These are phyloP conservation scores for Rhopalosiphum padi DNA, from an alignment of 1,140 invertebrate species.

Conservation along the genomic window DNA sequence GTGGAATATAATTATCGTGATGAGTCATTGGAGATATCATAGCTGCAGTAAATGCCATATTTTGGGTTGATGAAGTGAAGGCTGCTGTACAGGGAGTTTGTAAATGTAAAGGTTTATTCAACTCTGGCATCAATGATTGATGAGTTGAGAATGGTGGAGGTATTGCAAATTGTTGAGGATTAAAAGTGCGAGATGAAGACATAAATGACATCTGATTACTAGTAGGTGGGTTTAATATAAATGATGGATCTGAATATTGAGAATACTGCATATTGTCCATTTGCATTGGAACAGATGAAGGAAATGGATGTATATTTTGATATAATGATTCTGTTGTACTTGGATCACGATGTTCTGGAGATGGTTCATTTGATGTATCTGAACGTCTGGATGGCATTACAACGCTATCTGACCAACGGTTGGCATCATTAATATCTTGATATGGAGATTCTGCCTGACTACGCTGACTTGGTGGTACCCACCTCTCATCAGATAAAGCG, in stretches of 20 bases:
- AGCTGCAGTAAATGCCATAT: slow-evolving; percentile 77
- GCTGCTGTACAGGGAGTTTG: slow-evolving; percentile 73
- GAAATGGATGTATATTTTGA: slow-evolving; percentile 35
- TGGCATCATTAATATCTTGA: slow-evolving; percentile 66
- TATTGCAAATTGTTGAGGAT: slow-evolving; percentile 52
- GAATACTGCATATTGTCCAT: slow-evolving; percentile 37
- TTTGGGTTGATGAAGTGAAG: slow-evolving; percentile 79
- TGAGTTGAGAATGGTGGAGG: slow-evolving; percentile 46
- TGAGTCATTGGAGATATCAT: slow-evolving; percentile 69
- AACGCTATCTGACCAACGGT: slow-evolving; percentile 77
- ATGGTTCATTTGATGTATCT: slow-evolving; percentile 59
- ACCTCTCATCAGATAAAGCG: slow-evolving; percentile 70
- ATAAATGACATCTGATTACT: slow-evolving; percentile 68
- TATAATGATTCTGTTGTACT: slow-evolving; percentile 61
- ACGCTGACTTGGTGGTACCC: slow-evolving; percentile 70
- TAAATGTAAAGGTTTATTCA: slow-evolving; percentile 63
- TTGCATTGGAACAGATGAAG: slow-evolving; percentile 51
- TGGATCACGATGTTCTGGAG: slow-evolving; percentile 36
- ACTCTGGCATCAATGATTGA: slow-evolving; percentile 63
- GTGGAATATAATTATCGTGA: slow-evolving; percentile 48
- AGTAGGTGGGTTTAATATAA: slow-evolving; percentile 61
- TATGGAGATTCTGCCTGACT: slow-evolving; percentile 68
- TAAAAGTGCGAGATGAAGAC: slow-evolving; percentile 61
- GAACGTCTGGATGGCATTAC: slow-evolving; percentile 67
- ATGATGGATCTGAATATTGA: slow-evolving; percentile 53